Conservation (phyloP, 30 jellyfish, hydroid and myxozoan genomes). For the Pseudorhiza aurosa region DNA sequence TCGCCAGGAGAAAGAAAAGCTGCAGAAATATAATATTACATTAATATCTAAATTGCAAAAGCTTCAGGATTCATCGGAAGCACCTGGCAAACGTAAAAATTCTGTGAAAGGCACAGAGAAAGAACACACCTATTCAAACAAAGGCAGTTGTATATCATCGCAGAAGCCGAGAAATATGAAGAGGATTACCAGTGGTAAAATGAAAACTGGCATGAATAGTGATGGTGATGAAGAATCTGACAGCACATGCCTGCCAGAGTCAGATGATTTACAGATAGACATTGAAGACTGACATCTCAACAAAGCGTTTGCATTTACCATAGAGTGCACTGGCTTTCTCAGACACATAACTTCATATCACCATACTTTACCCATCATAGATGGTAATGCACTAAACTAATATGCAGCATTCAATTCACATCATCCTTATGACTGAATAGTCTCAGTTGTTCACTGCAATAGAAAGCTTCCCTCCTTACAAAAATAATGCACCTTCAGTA, state of each 20-base stretch:
- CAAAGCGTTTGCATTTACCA: too few relatives aligned
- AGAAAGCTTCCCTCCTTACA: too few relatives aligned
- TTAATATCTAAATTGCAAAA: slow-evolving; percentile 2
- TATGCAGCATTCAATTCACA: too few relatives aligned
- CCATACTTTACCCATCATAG: too few relatives aligned
- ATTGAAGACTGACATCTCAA: slow-evolving; percentile 18
- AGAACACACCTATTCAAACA: background rate
- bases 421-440: too few relatives aligned
- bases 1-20: slow-evolving; percentile 18
- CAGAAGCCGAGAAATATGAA: background rate
- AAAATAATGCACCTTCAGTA: too few relatives aligned
- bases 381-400: too few relatives aligned
- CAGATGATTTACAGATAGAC: slow-evolving; percentile 21
- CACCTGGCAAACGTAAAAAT: background rate
- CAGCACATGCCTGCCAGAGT: background rate
- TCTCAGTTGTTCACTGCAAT: too few relatives aligned
- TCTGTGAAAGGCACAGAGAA: background rate
- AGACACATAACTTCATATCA: too few relatives aligned
- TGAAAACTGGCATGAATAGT: slow-evolving; percentile 33
- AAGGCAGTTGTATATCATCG: background rate
- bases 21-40: background rate
- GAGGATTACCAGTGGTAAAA: background rate
- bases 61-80: background rate
- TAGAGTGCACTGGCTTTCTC: too few relatives aligned
- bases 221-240: background rate